phyloP scores from a whole-genome alignment of 2,113 vertebrate species.

The Antechinus stuartii region DNA sequence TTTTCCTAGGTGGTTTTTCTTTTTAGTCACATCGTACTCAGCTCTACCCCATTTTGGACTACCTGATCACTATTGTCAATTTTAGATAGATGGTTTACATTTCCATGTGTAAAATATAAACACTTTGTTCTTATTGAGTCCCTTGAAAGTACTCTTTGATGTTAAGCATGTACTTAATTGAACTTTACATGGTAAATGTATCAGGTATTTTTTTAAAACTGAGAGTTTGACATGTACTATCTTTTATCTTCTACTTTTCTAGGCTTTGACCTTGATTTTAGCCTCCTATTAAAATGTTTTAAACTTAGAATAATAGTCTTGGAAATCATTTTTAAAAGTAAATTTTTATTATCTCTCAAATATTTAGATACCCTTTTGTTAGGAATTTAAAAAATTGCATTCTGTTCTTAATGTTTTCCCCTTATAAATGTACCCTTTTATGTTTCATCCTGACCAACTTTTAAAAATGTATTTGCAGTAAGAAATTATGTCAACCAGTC shows the following conservation, averaged over 20 bases:
- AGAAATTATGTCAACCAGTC: background rate
- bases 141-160: no score
- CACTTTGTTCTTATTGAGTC: no score
- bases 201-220: background rate
- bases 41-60: no score
- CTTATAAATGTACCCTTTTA: background rate
- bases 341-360: background rate
- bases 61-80: no score
- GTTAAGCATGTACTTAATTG: background rate
- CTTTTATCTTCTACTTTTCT: background rate
- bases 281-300: slow-evolving; percentile 2
- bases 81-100: no score
- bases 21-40: no score
- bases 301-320: background rate
- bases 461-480: background rate
- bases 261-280: background rate
- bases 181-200: background rate
- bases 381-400: background rate
- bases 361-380: background rate
- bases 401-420: background rate
- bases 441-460: background rate
- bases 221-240: background rate
- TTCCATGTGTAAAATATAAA: no score
- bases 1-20: no score
- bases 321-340: background rate